These are phyloP conservation scores for Drosophila tani DNA, from an alignment of 1,140 invertebrate species.

Conservation along the genomic window DNA sequence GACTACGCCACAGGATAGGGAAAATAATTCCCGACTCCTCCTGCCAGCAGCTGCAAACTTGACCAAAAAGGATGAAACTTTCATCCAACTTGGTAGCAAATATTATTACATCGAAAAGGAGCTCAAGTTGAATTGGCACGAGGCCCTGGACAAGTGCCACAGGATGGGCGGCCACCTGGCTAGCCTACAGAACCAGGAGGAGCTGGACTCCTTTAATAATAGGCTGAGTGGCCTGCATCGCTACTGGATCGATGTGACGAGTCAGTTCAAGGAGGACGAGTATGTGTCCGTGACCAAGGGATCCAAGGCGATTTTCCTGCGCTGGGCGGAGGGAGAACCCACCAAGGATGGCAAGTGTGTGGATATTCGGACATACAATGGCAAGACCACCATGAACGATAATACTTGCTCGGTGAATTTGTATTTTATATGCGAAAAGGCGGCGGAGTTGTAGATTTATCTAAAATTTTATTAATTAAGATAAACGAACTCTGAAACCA, in stretches of 20 bases:
- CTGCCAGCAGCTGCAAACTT: neutral
- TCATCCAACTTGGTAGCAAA: slow-evolving; percentile 10
- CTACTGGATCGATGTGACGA: slow-evolving; percentile 38
- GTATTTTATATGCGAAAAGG: slow-evolving; percentile 16
- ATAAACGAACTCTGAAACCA: neutral
- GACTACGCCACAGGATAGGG: neutral
- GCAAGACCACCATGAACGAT: slow-evolving; percentile 25
- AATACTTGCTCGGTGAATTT: slow-evolving; percentile 4
- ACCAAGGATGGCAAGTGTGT: slow-evolving; percentile 26
- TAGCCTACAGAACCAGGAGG: slow-evolving; percentile 7
- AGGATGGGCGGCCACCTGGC: slow-evolving; percentile 21
- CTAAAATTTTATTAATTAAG: no score
- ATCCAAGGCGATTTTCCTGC: slow-evolving; percentile 5
- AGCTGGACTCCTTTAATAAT: slow-evolving; percentile 8
- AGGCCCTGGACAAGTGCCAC: slow-evolving; percentile 12
- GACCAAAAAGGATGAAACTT: neutral
- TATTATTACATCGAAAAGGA: slow-evolving; percentile 19
- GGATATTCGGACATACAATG: slow-evolving; percentile 6
- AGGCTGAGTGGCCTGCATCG: neutral
- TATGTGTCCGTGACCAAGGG: slow-evolving; percentile 28
- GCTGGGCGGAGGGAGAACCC: slow-evolving; percentile 25
- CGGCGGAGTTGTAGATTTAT: neutral
- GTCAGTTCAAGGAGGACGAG: slow-evolving; percentile 23
- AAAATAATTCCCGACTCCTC: slow-evolving; percentile 3
- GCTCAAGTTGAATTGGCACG: slow-evolving; percentile 5